Percentiles rank a stretch among this genome's conserved stretches.
These are phyloP conservation scores for Pelagia noctiluca DNA, from an alignment of 30 jellyfish, hydroid and myxozoan species.

Conservation along the genomic window DNA sequence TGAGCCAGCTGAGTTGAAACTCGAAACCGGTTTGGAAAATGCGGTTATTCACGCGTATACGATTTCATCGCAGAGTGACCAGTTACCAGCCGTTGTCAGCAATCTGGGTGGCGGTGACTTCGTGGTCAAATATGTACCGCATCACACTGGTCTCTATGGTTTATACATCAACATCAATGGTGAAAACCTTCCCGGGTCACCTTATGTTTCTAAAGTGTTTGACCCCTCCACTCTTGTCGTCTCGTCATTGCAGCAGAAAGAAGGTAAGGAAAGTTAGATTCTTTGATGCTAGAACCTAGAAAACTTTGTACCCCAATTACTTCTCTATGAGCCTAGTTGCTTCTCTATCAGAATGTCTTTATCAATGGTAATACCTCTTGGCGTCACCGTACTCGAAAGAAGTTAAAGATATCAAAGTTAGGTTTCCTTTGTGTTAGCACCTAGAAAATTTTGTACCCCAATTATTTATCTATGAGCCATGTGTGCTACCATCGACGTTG, in stretches of 20 bases:
- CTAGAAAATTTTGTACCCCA: too few relatives aligned
- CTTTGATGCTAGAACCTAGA: too few relatives aligned
- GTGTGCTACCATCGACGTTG: too few relatives aligned
- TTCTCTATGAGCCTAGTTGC: too few relatives aligned
- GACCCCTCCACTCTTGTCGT: slow-evolving; percentile 81
- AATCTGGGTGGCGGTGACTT: slow-evolving; percentile 82
- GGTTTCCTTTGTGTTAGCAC: too few relatives aligned
- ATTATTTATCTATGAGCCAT: too few relatives aligned
- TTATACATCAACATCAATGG: slow-evolving; percentile 79
- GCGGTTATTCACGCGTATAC: slow-evolving; percentile 80
- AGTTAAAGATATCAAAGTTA: too few relatives aligned
- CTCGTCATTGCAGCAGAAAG: slow-evolving; percentile 68
- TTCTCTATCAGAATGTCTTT: too few relatives aligned
- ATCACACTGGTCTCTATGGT: slow-evolving; percentile 75
- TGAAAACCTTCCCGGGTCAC: slow-evolving; percentile 90
- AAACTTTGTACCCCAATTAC: too few relatives aligned
- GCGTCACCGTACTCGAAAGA: too few relatives aligned
- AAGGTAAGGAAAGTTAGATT: slow-evolving; percentile 55
- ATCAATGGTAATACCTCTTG: too few relatives aligned
- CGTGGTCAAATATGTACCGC: slow-evolving; percentile 78
- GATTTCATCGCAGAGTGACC: slow-evolving; percentile 80
- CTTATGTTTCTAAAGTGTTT: slow-evolving; percentile 76
- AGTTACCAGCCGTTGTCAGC: slow-evolving; percentile 61
- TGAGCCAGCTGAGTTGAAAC: slow-evolving; percentile 73
- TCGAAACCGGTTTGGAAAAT: slow-evolving; percentile 82